Evolutionary conservation across 1,140 invertebrate species (phyloP).

Genomic region (Theocolax elegans): DNA sequence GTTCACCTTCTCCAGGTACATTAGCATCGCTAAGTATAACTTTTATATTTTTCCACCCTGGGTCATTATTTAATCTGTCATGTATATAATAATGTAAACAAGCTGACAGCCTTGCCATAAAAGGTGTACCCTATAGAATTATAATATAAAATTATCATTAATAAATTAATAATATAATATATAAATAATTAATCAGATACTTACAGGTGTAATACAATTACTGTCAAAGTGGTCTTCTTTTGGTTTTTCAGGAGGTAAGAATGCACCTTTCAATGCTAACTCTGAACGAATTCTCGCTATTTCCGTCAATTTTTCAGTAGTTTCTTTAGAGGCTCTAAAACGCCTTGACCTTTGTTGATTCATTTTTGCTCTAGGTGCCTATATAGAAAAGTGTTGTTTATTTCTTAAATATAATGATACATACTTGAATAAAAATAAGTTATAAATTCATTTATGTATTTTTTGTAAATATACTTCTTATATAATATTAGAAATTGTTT

Average conservation of each 20-base stretch:
- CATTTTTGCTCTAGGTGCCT: conserved; percentile 98
- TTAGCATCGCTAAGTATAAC: conserved; percentile 98
- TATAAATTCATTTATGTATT: too few relatives aligned
- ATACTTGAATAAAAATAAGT: too few relatives aligned
- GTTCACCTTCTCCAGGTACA: conserved; percentile 98
- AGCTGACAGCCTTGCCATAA: conserved; percentile 94
- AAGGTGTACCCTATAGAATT: conserved; percentile 85
- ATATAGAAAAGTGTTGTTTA: conserved; percentile 23
- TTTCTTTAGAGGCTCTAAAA: conserved; percentile 97
- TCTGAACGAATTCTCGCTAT: conserved; percentile 83
- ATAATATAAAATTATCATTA: too few relatives aligned
- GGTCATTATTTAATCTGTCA: conserved; percentile 92
- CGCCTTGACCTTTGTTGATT: conserved; percentile 98
- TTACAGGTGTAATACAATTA: conserved; percentile 96
- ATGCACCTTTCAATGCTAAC: conserved; percentile 79
- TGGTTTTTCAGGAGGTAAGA: conserved; percentile 89
- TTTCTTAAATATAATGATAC: too few relatives aligned
- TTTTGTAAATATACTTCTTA: too few relatives aligned
- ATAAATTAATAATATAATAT: too few relatives aligned
- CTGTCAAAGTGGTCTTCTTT: conserved; percentile 96
- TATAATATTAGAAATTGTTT: too few relatives aligned
- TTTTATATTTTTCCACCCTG: conserved; percentile 94
- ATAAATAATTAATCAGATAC: conserved; percentile 44
- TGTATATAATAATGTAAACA: conserved; percentile 98
- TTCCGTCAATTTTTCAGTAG: conserved; percentile 88